Evolutionary conservation across 1,140 invertebrate species (phyloP).

Genomic region (Vanessa atalanta): DNA sequence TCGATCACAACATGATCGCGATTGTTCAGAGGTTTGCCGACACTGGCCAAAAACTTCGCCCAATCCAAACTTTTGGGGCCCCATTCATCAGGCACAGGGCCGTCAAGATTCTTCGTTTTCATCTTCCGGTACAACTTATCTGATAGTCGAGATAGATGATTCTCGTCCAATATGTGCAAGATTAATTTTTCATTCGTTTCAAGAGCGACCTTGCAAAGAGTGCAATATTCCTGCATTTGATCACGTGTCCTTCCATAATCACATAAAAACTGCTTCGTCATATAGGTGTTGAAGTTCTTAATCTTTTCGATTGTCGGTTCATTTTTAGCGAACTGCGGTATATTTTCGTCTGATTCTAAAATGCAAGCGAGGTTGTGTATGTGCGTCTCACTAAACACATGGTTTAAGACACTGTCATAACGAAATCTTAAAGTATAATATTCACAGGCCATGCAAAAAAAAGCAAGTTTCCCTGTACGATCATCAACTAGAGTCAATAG

Average conservation of each 20-base stretch:
- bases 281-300: neutral
- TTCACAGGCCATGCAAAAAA: conserved; percentile 74
- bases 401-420: conserved; percentile 72
- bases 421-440: conserved; percentile 73
- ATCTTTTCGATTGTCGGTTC: conserved; percentile 53
- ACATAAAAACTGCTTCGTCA: conserved; percentile 45
- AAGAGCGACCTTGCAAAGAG: conserved; percentile 57
- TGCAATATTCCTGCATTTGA: conserved; percentile 45
- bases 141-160: conserved; percentile 64
- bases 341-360: conserved; percentile 66
- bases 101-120: conserved; percentile 55
- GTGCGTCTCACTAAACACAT: conserved; percentile 71
- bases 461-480: conserved; percentile 71
- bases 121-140: conserved; percentile 66
- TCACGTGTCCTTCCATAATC: conserved; percentile 54
- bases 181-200: conserved; percentile 57
- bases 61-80: conserved; percentile 71
- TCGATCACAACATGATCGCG: conserved; percentile 71
- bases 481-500: conserved; percentile 69
- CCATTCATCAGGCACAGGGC: conserved; percentile 69
- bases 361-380: conserved; percentile 69
- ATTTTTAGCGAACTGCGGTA: conserved; percentile 51
- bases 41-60: conserved; percentile 68
- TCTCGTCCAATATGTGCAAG: conserved; percentile 70
- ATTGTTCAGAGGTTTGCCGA: conserved; percentile 63